Evolutionary conservation across 2,797 vertebrate species (phyloP), one percentile per base, ranked within the genome.

Genomic region (Urophycis tenuis): DNA sequence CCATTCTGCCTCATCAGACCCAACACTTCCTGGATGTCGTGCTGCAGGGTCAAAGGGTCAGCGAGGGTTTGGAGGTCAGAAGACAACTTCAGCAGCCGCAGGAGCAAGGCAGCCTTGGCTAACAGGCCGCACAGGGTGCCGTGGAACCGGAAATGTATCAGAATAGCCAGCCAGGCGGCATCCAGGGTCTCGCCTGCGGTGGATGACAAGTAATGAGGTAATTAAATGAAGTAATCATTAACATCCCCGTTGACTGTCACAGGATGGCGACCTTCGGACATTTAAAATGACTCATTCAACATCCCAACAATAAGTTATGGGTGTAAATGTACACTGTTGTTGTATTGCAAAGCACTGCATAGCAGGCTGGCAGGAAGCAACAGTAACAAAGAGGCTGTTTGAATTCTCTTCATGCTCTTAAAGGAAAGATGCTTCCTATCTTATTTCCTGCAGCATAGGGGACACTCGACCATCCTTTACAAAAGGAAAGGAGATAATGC

Each of bases 111-210:
- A 3, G 91, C 86, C 78, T 88, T 90, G 77, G 89, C 85, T 12
- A 95, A 83, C 82, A 97, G 90, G 49, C 92, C 77, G 0, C 91
- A 87, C 73, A 95, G 74, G 0, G 91, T 86, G 9, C 75, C 29
- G 73, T 93, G 92, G 80, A 96, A 92, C 71, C 72, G 84, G n/a
- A 93, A 87, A 77, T 94, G 91, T 72, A 85, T 83, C 77, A 95
- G 91, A 0, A 92, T 90, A 84, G 90, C 85, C 85, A 95, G 86
- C 87, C 89, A 91, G 81, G 84, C 80, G 1, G 70, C 0, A 2
- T 79, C 86, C 79, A 87, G 69, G 0, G 74, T 80, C 78, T 90
- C 83, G 49, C 80, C 93, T 94, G 4, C 2, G 60, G 25, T 25
- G n/a, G n/a, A 29, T 2, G 1, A 67, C 60, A 67, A 67, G 10